Percentiles rank a stretch among this genome's conserved stretches.
phyloP scores from a whole-genome alignment of 35 echinoderm and acorn worm species.

The Stichopus chloronotus region DNA sequence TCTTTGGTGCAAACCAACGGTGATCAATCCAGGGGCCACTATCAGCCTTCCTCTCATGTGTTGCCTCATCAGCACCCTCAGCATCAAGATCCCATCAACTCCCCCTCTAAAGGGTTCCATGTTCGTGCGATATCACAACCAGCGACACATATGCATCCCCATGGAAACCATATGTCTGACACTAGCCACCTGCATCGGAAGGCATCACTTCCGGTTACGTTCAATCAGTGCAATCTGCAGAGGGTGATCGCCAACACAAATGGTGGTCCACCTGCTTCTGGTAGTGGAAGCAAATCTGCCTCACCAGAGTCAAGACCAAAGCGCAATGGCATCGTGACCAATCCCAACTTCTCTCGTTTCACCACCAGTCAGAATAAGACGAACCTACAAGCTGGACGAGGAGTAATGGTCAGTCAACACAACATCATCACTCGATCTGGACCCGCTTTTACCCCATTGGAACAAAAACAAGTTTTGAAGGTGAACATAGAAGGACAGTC shows the following conservation, averaged over 20 bases:
- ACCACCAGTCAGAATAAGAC: constrained; percentile 77
- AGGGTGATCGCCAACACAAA: constrained; percentile 62
- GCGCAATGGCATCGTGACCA: constrained; percentile 88
- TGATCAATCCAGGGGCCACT: background rate
- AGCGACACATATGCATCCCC: constrained; percentile 54
- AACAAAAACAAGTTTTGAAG: constrained; percentile 91
- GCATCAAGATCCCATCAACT: constrained; percentile 53
- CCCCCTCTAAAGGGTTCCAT: constrained; percentile 49
- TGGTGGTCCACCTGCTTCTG: background rate
- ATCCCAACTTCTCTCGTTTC: constrained; percentile 87
- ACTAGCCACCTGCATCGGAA: constrained; percentile 78
- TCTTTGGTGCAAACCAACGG: constrained; percentile 21
- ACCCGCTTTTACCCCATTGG: constrained; percentile 68
- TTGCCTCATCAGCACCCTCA: constrained; percentile 41
- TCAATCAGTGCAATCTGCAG: constrained; percentile 87
- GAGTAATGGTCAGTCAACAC: constrained; percentile 51
- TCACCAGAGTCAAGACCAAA: constrained; percentile 82
- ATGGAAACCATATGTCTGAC: constrained; percentile 52
- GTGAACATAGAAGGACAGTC: constrained; percentile 81
- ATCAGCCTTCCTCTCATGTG: constrained; percentile 12
- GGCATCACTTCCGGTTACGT: constrained; percentile 87
- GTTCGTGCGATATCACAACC: constrained; percentile 82
- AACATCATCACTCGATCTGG: constrained; percentile 69
- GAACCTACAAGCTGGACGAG: constrained; percentile 68
- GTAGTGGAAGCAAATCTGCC: constrained; percentile 50